Evolutionary conservation across 92 coral and sea anemone genomes (phyloP).

Genomic region (Parazoanthus darwini): DNA sequence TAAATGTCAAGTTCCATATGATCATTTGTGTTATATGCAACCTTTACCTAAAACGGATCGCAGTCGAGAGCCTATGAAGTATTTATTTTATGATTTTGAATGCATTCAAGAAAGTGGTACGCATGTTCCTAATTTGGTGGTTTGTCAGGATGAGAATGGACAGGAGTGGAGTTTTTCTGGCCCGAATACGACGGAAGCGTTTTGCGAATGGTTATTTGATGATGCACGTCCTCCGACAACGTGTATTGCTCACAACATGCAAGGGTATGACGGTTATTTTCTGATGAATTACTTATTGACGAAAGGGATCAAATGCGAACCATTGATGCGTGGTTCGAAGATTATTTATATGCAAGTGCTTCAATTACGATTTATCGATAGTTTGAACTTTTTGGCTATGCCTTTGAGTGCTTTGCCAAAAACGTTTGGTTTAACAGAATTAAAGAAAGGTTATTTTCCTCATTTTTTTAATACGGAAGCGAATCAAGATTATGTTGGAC

Average conservation of each 20-base stretch:
- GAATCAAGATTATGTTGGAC: slow-evolving; percentile 35
- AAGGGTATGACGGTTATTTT: slow-evolving; percentile 26
- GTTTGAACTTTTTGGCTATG: slow-evolving; percentile 35
- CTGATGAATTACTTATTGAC: slow-evolving; percentile 8
- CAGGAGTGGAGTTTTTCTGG: not conserved
- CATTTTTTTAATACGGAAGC: not conserved
- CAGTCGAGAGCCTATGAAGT: not conserved
- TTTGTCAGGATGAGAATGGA: not conserved
- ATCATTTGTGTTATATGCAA: slow-evolving; percentile 13
- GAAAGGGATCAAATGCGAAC: slow-evolving; percentile 9
- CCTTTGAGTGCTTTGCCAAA: slow-evolving; percentile 34
- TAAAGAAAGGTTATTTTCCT: too few species aligned
- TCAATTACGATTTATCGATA: slow-evolving; percentile 33
- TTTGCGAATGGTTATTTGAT: not conserved
- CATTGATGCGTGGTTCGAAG: not conserved
- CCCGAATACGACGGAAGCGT: not conserved
- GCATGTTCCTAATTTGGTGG: not conserved
- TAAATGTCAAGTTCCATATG: not conserved
- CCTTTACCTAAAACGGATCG: not conserved
- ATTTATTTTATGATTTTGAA: slow-evolving; percentile 19
- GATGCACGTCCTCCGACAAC: too few species aligned
- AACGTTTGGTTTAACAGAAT: slow-evolving; percentile 38
- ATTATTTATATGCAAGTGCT: not conserved
- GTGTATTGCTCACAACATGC: not conserved
- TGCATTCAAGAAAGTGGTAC: slow-evolving; percentile 6